Percentiles rank a stretch among this genome's conserved stretches.
phyloP scores from a whole-genome alignment of 64 coral and sea anemone species.

The Trachythela sp. region DNA sequence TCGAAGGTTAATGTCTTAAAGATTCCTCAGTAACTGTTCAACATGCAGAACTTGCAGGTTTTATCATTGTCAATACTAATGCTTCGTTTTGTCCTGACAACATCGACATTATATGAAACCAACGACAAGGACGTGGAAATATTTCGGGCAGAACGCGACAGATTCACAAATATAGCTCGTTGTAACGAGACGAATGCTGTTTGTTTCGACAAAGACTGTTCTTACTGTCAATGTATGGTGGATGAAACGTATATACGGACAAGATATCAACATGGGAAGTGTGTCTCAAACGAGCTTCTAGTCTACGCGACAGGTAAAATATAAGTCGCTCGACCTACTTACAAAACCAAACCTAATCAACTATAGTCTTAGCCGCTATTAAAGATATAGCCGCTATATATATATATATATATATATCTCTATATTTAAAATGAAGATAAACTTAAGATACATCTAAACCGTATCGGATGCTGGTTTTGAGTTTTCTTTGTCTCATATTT shows the following conservation, averaged over 20 bases:
- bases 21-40: no score
- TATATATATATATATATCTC: no score
- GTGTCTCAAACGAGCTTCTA: neutral
- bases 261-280: neutral
- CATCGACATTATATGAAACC: neutral
- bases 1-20: no score
- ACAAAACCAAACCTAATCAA: no score
- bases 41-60: no score
- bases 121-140: neutral
- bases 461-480: no score
- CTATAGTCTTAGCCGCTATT: no score
- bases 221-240: neutral
- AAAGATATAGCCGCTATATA: no score
- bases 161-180: neutral
- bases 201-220: neutral
- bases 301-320: neutral
- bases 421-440: no score
- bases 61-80: neutral
- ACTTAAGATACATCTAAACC: no score
- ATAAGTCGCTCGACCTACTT: neutral
- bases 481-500: no score
- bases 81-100: neutral
- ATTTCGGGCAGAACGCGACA: neutral
- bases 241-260: neutral
- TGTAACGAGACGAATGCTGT: neutral